A percentile compares a stretch with the other conserved stretches of the same genome.
Conservation (phyloP, 2,113 vertebrate species). For the Lutjanus erythropterus region DNA sequence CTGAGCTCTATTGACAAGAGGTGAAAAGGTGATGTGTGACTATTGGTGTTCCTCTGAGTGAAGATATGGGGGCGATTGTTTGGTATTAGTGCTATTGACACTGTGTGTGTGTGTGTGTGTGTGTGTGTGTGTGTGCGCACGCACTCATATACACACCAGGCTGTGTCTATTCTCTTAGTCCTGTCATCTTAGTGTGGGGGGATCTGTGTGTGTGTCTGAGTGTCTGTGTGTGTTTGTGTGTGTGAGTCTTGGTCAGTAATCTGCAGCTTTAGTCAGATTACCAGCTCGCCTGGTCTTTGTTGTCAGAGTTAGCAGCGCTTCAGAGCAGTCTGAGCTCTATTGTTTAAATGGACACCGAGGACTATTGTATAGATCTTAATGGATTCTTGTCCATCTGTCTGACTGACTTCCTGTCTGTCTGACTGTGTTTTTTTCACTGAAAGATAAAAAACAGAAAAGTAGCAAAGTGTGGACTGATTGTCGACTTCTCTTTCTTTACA, state of each 20-base stretch:
- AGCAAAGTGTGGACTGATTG: neutral
- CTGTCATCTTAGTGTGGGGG: slow-evolving; percentile 39
- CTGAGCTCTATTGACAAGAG: slow-evolving; percentile 37
- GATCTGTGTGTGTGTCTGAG: slow-evolving; percentile 38
- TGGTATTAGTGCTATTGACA: slow-evolving; percentile 58
- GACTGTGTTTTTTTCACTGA: neutral
- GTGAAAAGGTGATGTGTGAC: slow-evolving; percentile 43
- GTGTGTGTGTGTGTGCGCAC: neutral
- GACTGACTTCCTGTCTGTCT: slow-evolving; percentile 45
- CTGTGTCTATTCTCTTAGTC: slow-evolving; percentile 32
- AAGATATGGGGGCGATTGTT: slow-evolving; percentile 37
- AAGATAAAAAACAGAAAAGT: neutral
- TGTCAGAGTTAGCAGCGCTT: slow-evolving; percentile 55
- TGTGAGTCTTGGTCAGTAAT: slow-evolving; percentile 76
- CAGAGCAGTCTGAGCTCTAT: slow-evolving; percentile 60
- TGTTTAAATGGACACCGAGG: slow-evolving; percentile 64
- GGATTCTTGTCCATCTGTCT: slow-evolving; percentile 65
- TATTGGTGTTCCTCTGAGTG: slow-evolving; percentile 27
- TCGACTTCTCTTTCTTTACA: neutral
- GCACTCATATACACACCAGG: slow-evolving; percentile 30
- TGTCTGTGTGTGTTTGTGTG: slow-evolving; percentile 14
- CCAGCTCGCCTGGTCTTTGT: slow-evolving; percentile 63
- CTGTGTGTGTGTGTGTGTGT: slow-evolving; percentile 5
- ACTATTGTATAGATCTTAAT: slow-evolving; percentile 65
- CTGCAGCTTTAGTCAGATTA: slow-evolving; percentile 83